Evolutionary conservation across 2,113 vertebrate genomes (phyloP).

Genomic region (Oryzias curvinotus): DNA sequence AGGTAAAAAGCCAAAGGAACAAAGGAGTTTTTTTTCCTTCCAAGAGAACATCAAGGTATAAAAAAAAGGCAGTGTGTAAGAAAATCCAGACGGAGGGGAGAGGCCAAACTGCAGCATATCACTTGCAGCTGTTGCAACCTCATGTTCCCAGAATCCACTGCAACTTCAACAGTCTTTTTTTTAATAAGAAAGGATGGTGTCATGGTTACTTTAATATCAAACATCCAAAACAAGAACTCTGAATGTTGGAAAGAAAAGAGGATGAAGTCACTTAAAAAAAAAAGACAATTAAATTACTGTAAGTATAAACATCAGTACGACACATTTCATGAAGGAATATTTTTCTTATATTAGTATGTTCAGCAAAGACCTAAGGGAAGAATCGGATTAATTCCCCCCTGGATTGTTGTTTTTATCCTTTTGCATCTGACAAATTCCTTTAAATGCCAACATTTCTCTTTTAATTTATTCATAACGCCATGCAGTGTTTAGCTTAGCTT

Average conservation of each 20-base stretch:
- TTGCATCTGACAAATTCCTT: constrained; percentile 37
- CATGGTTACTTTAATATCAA: constrained; percentile 72
- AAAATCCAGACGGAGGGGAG: constrained; percentile 56
- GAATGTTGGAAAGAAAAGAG: constrained; percentile 26
- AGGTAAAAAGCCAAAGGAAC: constrained; percentile 44
- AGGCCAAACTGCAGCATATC: constrained; percentile 60
- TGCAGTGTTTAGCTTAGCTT: constrained; percentile 42
- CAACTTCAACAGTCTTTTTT: constrained; percentile 58
- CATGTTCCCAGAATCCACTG: constrained; percentile 70
- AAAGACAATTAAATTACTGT: constrained; percentile 52
- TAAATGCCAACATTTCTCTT: constrained; percentile 31
- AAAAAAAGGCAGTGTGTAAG: constrained; percentile 55
- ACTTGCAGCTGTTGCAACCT: constrained; percentile 73
- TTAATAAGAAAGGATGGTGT: constrained; percentile 65
- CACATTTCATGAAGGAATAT: constrained; percentile 43
- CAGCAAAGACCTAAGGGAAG: constrained; percentile 45
- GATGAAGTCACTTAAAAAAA: constrained; percentile 63
- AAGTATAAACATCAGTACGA: constrained; percentile 57
- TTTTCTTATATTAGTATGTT: constrained; percentile 57
- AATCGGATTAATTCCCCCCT: constrained; percentile 38
- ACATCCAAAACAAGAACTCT: constrained; percentile 61
- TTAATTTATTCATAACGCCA: constrained; percentile 39
- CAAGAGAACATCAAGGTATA: constrained; percentile 66
- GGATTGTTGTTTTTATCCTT: constrained; percentile 43
- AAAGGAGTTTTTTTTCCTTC: constrained; percentile 36